Base-by-base conservation (phyloP, 2,797 vertebrate genomes). In the Triplophysa bombifrons region DNA sequence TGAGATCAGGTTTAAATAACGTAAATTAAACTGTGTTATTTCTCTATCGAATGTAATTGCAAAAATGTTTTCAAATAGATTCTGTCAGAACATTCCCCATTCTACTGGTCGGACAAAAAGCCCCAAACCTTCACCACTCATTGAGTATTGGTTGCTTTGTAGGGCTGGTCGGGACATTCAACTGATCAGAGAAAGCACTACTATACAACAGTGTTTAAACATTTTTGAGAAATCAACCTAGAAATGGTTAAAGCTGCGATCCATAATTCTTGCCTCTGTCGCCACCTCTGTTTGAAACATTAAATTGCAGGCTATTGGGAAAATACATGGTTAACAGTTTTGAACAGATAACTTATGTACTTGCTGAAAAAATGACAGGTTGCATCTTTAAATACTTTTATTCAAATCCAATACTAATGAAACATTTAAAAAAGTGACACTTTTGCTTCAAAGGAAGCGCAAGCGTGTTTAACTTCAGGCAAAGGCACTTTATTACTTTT, bases 401-500 rank as follows among this genome's bases (percentile, higher is more conserved):
- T 30, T 30, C 27, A 30, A 30, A 30, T 30, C 27, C 27, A 30
- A 30, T 27, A 27, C 3, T 22, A 22, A 22, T 22, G 22, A 22
- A 22, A 22, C 9, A 12, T 22, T 12, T 22, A 11, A 22, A 3
- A 56, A 27, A 27, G 25, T 19, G 5, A 27, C 58, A 4, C 58
- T 61, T 61, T 3, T 27, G 58, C 25, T 61, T 61, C 25, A 6
- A 61, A 27, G 58, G 4, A 27, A 16, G 14, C 6, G 5, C 48
- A 64, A 27, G 56, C 9, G 4, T 51, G 10, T 25, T 51, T 20
- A 71, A 78, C 48, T 27, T 10, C 38, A 78, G 27, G 5, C 5
- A 38, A 61, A 51, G 30, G 46, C 46, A 41, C 7, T 10, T 56
- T 20, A 66, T 76, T n/a, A 76, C 46, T 48, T 48, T 46, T 46